Evolutionary conservation across 2,888 invertebrate species (phyloP), one percentile per base, ranked within the genome.

Genomic region (Ochlodes sylvanus): DNA sequence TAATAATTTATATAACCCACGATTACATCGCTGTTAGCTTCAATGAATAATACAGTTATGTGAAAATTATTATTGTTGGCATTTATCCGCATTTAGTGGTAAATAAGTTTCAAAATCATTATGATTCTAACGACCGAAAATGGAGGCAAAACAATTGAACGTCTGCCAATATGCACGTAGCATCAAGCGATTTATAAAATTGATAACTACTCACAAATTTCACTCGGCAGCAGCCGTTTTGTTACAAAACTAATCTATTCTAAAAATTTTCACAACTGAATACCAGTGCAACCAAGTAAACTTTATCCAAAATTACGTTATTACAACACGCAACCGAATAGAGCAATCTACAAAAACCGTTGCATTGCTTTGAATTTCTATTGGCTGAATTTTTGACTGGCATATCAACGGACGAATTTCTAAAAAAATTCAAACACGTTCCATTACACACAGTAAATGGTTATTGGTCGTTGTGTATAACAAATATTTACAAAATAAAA

Each of bases 71-170:
- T 21, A 56, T 12, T 34, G 27, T 47, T 27, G 21, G 14, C 47
- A 7, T 50, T 19, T 12, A 50, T 19, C 2, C 19, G 19, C 12
- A 5, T 60, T 32, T 32, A 32, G 42, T 12, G 1, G 32, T 32
- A 54, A 27, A 19, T 34, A 34, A 75, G 74, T 81, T 86, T 84
- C 70, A 84, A 88, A 86, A 82, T 78, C 68, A 70, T 80, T 75
- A 83, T 74, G 71, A 52, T 27, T 80, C 72, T 82, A 92, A 91
- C 89, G 89, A 87, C 83, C 75, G 83, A 87, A 88, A 91, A 92
- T 92, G 92, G 92, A 89, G 89, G 88, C 88, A 90, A 91, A 91
- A 92, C 91, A 92, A 93, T 84, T 88, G 90, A 93, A 87, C 80
- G 83, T 87, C 86, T 81, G 69, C 68, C 64, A 68, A 64, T n/a